These are phyloP conservation scores for Parasteatoda lunata DNA, from an alignment of 2,888 invertebrate species.

Conservation along the genomic window DNA sequence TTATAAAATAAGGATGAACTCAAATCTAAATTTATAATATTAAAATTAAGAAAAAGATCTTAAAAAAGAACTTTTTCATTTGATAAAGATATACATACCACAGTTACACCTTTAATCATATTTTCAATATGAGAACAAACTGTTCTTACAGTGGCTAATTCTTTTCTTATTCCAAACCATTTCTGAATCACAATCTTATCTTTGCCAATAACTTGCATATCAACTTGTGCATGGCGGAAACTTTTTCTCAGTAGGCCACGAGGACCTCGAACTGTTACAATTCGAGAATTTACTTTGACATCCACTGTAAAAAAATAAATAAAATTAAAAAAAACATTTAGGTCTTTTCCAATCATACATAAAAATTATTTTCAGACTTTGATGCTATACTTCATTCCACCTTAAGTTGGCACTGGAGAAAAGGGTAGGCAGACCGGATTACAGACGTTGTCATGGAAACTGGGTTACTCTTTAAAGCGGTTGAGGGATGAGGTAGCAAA, in stretches of 20 bases:
- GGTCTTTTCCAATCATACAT: too few relatives aligned
- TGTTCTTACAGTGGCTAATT: slow-evolving; percentile 97
- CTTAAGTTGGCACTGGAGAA: too few relatives aligned
- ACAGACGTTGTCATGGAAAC: too few relatives aligned
- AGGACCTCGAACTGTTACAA: slow-evolving; percentile 95
- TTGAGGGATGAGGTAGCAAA: too few relatives aligned
- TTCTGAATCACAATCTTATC: slow-evolving; percentile 87
- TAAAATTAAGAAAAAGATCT: too few relatives aligned
- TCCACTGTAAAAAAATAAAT: slow-evolving; percentile 11
- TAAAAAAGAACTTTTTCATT: too few relatives aligned
- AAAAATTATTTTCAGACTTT: too few relatives aligned
- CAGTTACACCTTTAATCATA: slow-evolving; percentile 93
- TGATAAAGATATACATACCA: slow-evolving; percentile 14
- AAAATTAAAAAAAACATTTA: background rate
- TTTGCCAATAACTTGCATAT: slow-evolving; percentile 85
- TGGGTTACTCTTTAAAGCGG: too few relatives aligned
- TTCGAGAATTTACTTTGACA: slow-evolving; percentile 90
- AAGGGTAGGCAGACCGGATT: too few relatives aligned
- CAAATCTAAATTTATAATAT: too few relatives aligned
- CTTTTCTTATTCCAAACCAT: slow-evolving; percentile 99
- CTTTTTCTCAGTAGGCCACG: slow-evolving; percentile 90
- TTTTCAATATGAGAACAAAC: slow-evolving; percentile 99
- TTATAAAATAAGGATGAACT: too few relatives aligned
- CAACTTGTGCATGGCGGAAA: slow-evolving; percentile 96
- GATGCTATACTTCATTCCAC: too few relatives aligned